Percentiles rank a stretch among this genome's conserved stretches.
Conservation (phyloP, 2,797 vertebrate species). For the Gambusia yucatana region DNA sequence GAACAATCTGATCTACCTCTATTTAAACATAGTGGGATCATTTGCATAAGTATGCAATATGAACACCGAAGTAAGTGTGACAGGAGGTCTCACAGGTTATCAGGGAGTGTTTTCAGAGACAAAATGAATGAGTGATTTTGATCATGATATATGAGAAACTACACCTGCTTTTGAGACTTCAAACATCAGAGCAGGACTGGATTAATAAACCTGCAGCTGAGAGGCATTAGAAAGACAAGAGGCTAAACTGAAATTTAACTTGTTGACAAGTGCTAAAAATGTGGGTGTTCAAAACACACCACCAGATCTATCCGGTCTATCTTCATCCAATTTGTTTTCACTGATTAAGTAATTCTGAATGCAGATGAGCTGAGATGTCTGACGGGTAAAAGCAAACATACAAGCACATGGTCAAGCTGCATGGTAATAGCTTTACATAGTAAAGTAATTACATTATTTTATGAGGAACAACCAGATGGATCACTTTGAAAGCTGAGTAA, state of each 20-base stretch:
- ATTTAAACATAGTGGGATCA: constrained; percentile 47
- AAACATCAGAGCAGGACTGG: constrained; percentile 10
- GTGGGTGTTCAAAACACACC: not conserved
- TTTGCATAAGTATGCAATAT: constrained; percentile 64
- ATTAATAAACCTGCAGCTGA: constrained; percentile 45
- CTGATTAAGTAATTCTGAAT: constrained; percentile 17
- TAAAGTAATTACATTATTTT: not conserved
- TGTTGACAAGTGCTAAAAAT: constrained; percentile 3
- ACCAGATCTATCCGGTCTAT: not conserved
- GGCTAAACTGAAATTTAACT: constrained; percentile 38
- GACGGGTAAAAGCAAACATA: constrained; percentile 33
- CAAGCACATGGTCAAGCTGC: not conserved
- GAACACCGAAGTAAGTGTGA: constrained; percentile 47
- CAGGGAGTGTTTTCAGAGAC: constrained; percentile 29
- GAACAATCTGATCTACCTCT: constrained; percentile 61
- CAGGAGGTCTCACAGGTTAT: constrained; percentile 48
- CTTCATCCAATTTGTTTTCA: constrained; percentile 12
- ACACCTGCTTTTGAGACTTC: constrained; percentile 19
- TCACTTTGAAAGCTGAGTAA: constrained; percentile 35
- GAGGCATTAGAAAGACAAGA: constrained; percentile 16
- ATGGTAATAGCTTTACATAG: not conserved
- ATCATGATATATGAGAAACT: constrained; percentile 28
- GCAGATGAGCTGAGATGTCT: constrained; percentile 19
- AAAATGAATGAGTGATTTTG: constrained; percentile 25
- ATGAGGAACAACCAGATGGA: constrained; percentile 19